phyloP scores from a whole-genome alignment of 2,888 invertebrate genomes.

The Eupithecia centaureata region DNA sequence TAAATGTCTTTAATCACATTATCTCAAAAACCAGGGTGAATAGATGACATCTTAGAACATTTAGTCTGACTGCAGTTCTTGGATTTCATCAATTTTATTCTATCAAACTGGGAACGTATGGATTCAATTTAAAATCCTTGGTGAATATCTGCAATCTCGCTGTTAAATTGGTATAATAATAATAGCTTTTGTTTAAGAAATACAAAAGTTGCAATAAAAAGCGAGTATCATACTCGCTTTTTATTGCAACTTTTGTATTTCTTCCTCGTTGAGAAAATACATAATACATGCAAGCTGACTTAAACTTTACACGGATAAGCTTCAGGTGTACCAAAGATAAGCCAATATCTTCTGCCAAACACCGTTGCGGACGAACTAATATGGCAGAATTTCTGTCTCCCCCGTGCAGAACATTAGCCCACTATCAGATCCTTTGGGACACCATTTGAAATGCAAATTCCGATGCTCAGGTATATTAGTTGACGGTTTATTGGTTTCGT shows the following conservation, averaged over 20 bases:
- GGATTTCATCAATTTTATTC: too few species aligned
- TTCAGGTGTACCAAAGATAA: constrained; percentile 6
- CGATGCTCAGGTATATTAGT: constrained; percentile 70
- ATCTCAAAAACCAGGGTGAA: too few species aligned
- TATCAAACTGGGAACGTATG: too few species aligned
- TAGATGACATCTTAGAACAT: too few species aligned
- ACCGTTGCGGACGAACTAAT: constrained; percentile 57
- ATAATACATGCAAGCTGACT: neutral
- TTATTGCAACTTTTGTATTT: neutral
- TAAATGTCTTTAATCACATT: too few species aligned
- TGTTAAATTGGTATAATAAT: too few species aligned
- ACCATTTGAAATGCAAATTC: constrained; percentile 77
- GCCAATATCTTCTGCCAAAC: constrained; percentile 24
- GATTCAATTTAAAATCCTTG: too few species aligned
- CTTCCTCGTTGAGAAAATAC: neutral
- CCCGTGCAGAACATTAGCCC: constrained; percentile 55
- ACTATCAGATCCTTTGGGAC: constrained; percentile 54
- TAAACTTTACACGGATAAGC: neutral
- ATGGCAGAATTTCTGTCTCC: constrained; percentile 65
- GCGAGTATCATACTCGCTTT: neutral
- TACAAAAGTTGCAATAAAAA: neutral
- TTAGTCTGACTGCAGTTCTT: too few species aligned
- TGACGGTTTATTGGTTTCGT: constrained; percentile 72
- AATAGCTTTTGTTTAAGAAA: too few species aligned
- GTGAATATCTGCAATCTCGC: too few species aligned